Percentiles rank a stretch among this genome's conserved stretches.
Conservation (phyloP, 2,113 vertebrate genomes). For the Pristiophorus japonicus region DNA sequence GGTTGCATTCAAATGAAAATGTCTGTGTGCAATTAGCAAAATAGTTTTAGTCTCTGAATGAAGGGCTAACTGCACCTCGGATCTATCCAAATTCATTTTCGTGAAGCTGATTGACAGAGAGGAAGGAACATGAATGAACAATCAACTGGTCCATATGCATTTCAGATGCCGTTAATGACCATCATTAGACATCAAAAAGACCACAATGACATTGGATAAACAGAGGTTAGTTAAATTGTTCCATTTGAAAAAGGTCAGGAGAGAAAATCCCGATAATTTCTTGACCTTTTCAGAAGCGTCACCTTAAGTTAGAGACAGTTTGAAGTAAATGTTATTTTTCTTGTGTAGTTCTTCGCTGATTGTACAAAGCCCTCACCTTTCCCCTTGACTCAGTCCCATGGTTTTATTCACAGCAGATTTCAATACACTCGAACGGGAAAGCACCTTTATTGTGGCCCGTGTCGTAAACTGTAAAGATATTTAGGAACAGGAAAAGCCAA, state of each 20-base stretch:
- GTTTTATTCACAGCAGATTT: background rate
- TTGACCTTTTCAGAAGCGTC: constrained; percentile 5
- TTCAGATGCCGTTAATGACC: background rate
- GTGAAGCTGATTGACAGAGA: background rate
- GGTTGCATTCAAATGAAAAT: background rate
- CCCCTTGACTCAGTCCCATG: background rate
- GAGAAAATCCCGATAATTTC: background rate
- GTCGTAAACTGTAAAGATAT: background rate
- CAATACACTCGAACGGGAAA: background rate
- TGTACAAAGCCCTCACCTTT: background rate
- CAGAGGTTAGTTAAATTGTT: constrained; percentile 16
- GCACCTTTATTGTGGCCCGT: background rate
- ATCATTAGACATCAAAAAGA: constrained; percentile 23
- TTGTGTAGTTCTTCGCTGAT: background rate
- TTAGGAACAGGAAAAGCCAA: background rate
- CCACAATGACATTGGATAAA: constrained; percentile 12
- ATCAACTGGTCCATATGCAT: background rate
- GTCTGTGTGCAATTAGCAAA: background rate
- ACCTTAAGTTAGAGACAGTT: background rate
- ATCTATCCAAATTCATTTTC: background rate
- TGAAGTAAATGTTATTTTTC: background rate
- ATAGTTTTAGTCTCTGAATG: background rate
- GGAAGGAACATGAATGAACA: background rate
- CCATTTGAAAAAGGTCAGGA: constrained; percentile 13
- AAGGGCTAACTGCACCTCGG: background rate